Evolutionary conservation across 1,140 invertebrate species (phyloP).

Genomic region (Caenorhabditis briggsae): DNA sequence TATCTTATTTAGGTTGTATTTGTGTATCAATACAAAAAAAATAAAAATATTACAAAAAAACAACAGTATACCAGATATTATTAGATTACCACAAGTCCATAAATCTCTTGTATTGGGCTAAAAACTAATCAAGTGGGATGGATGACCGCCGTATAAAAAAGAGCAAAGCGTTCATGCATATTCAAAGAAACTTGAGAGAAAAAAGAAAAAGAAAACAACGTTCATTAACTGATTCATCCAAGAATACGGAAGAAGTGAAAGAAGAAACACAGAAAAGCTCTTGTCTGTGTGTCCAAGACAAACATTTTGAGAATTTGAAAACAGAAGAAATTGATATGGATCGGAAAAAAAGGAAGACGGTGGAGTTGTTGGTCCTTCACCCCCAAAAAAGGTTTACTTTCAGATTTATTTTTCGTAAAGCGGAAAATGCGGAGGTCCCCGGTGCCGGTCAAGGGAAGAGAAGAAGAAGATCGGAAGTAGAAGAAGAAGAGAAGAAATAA

Average conservation of each 20-base stretch:
- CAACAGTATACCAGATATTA: neutral
- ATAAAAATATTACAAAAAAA: too few relatives aligned
- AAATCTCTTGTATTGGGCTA: neutral
- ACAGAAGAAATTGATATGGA: constrained; percentile 40
- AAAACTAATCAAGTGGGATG: constrained; percentile 35
- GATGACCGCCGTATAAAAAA: neutral
- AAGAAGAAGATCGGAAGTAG: neutral
- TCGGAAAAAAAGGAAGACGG: constrained; percentile 3
- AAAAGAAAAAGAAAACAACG: constrained; percentile 24
- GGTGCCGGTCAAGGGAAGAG: constrained; percentile 30
- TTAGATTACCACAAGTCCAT: neutral
- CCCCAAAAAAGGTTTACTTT: constrained; percentile 32
- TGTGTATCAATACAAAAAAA: too few relatives aligned
- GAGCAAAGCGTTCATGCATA: constrained; percentile 31
- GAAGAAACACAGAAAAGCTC: neutral
- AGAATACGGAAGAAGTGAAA: neutral
- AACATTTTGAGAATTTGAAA: neutral
- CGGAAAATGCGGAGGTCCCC: constrained; percentile 5
- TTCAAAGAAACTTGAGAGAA: constrained; percentile 1
- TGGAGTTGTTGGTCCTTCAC: neutral
- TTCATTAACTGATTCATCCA: constrained; percentile 25
- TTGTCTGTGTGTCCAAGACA: neutral
- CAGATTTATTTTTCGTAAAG: constrained; percentile 32
- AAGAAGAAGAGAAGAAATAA: neutral
- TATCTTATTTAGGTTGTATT: too few relatives aligned